Conservation (phyloP, 2,797 vertebrate species). For the Pangasius macronema region DNA sequence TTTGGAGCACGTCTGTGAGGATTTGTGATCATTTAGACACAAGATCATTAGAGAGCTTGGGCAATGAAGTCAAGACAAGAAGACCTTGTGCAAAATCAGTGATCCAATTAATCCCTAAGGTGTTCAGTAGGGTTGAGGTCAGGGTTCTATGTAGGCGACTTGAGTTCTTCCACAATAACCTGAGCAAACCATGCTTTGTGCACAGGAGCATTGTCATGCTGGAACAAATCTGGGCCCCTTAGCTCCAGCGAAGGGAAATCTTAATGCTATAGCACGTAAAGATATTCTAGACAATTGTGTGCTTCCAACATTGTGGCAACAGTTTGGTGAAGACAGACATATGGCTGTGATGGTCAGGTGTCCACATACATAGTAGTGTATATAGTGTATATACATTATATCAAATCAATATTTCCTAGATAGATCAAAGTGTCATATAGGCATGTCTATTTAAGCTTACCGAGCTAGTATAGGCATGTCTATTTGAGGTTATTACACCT, state of each 20-base stretch:
- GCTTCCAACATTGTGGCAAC: neutral
- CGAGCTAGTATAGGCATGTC: neutral
- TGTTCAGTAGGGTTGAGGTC: neutral
- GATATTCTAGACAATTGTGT: neutral
- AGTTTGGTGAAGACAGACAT: neutral
- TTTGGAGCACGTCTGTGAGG: neutral
- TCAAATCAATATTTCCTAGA: neutral
- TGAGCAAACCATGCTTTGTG: neutral
- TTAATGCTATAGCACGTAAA: neutral
- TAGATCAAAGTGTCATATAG: neutral
- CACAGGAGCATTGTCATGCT: neutral
- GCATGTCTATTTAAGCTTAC: neutral
- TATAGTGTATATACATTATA: neutral
- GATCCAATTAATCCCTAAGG: neutral
- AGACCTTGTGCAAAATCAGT: neutral
- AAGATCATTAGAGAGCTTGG: too few species aligned
- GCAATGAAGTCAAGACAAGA: neutral
- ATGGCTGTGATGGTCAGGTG: neutral
- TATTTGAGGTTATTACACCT: neutral
- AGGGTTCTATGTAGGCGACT: neutral
- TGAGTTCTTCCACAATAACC: neutral
- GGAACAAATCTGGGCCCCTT: too few species aligned
- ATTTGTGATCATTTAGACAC: neutral
- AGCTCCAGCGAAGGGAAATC: neutral
- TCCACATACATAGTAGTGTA: neutral